Evolutionary conservation across 1,140 invertebrate genomes (phyloP).

Genomic region (Vollenhovia emeryi): DNA sequence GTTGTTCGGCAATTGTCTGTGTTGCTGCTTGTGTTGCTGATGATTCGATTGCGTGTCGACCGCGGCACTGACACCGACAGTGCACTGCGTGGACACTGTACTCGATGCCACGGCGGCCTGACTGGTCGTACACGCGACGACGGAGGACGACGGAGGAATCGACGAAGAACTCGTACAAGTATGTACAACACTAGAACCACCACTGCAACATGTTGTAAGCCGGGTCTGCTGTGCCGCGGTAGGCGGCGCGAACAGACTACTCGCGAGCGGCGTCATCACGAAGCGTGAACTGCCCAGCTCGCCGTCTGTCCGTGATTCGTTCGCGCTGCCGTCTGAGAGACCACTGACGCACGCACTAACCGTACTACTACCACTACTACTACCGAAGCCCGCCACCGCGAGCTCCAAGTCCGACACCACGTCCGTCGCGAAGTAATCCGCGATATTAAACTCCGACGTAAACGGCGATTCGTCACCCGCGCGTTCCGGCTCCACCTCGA

Average conservation of each 20-base stretch:
- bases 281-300: constrained; percentile 81
- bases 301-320: constrained; percentile 78
- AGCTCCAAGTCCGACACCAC: constrained; percentile 79
- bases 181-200: constrained; percentile 79
- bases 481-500: constrained; percentile 81
- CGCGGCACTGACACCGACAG: constrained; percentile 54
- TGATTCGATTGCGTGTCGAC: constrained; percentile 71
- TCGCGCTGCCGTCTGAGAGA: constrained; percentile 66
- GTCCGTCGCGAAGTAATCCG: constrained; percentile 82
- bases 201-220: constrained; percentile 80
- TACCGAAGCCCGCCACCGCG: constrained; percentile 54
- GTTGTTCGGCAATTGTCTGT: constrained; percentile 81
- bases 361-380: constrained; percentile 59
- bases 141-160: constrained; percentile 55
- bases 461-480: constrained; percentile 81
- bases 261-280: constrained; percentile 74
- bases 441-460: constrained; percentile 83
- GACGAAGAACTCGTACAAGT: constrained; percentile 70
- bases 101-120: constrained; percentile 52
- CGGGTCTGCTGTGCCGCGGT: constrained; percentile 67
- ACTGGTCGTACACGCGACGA: constrained; percentile 60
- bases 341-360: constrained; percentile 63
- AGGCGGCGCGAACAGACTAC: constrained; percentile 72
- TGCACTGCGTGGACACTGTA: constrained; percentile 71
- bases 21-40: constrained; percentile 71